phyloP scores from a whole-genome alignment of 2,113 vertebrate species.

The Prochilodus magdalenae region DNA sequence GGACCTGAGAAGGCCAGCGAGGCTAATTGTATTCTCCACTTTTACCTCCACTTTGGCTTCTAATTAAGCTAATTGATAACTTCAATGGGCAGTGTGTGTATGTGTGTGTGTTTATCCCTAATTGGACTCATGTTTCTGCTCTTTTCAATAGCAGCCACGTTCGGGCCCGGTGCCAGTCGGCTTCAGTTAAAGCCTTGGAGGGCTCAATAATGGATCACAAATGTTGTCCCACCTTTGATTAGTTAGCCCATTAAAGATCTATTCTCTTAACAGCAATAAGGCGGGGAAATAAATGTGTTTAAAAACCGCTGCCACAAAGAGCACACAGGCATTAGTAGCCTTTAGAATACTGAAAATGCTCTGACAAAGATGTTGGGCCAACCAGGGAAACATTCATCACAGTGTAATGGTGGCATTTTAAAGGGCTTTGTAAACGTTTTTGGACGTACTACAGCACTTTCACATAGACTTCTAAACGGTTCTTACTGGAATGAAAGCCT shows the following conservation, averaged over 20 bases:
- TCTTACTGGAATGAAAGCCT: too few species aligned
- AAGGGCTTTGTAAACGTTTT: neutral
- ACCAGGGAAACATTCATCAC: neutral
- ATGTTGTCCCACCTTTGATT: slow-evolving; percentile 69
- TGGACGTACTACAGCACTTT: too few species aligned
- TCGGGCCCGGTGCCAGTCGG: slow-evolving; percentile 62
- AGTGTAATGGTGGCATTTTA: neutral
- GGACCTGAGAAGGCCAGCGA: neutral
- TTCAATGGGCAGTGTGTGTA: slow-evolving; percentile 53
- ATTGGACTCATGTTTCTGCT: slow-evolving; percentile 71
- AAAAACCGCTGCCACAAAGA: neutral
- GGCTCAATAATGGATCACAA: slow-evolving; percentile 67
- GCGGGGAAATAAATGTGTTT: slow-evolving; percentile 1
- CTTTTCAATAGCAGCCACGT: slow-evolving; percentile 64
- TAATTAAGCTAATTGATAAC: slow-evolving; percentile 80
- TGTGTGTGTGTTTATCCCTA: slow-evolving; percentile 43
- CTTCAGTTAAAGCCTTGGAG: slow-evolving; percentile 68
- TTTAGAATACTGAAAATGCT: neutral
- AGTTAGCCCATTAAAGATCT: slow-evolving; percentile 65
- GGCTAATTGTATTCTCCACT: slow-evolving; percentile 13
- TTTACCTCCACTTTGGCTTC: slow-evolving; percentile 65
- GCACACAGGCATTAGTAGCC: neutral
- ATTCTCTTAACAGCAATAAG: slow-evolving; percentile 34
- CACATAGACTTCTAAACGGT: too few species aligned
- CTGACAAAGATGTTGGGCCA: neutral